Evolutionary conservation across 1,140 invertebrate genomes (phyloP).

Genomic region (Diachasma alloeum): DNA sequence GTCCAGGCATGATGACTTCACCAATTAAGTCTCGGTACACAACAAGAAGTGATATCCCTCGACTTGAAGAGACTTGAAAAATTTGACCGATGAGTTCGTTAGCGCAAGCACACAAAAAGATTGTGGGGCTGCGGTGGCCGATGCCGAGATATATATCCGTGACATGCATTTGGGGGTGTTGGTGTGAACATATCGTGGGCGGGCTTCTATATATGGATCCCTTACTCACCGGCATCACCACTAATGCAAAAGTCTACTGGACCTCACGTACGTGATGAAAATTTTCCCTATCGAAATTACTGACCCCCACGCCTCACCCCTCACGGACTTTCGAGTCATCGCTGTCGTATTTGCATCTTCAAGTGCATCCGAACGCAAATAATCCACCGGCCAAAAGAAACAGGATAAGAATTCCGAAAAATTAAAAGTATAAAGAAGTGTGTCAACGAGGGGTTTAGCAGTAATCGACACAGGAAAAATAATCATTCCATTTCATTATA

Average conservation of each 20-base stretch:
- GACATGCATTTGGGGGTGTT: conserved; percentile 50
- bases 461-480: no score
- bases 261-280: neutral
- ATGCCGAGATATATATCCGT: conserved; percentile 57
- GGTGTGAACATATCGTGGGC: conserved; percentile 41
- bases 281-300: neutral
- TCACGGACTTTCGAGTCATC: neutral
- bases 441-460: neutral
- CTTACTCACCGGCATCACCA: conserved; percentile 46
- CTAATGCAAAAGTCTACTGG: neutral
- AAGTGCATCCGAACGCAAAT: neutral
- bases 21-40: neutral
- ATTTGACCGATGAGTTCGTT: conserved; percentile 11
- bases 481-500: no score
- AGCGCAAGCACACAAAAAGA: conserved; percentile 54
- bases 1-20: conserved; percentile 53
- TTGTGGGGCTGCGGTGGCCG: conserved; percentile 43
- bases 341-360: neutral
- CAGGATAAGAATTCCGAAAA: neutral
- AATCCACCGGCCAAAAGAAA: neutral
- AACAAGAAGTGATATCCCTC: neutral
- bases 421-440: neutral
- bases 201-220: conserved; percentile 58
- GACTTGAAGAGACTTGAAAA: neutral
- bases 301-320: neutral